Conservation (phyloP, 2,113 vertebrate genomes). For the Platichthys stellatus region DNA sequence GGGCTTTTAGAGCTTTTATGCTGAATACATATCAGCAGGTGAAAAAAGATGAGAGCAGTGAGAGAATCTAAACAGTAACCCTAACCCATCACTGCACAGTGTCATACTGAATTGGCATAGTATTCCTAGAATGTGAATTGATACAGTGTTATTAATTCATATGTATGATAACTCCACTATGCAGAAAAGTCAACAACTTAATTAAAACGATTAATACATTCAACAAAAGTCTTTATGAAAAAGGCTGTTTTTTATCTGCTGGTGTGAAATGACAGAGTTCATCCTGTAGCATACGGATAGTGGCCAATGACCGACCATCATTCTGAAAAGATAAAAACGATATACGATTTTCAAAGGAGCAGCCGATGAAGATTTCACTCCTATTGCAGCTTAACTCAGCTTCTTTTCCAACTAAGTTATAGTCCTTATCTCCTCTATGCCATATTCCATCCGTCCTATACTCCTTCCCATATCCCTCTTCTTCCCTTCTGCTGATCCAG, state of each 20-base stretch:
- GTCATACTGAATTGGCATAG: background rate
- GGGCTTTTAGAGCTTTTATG: background rate
- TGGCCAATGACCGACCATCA: background rate
- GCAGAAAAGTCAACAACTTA: too few relatives aligned
- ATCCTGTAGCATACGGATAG: background rate
- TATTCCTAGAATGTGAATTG: background rate
- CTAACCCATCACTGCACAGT: too few relatives aligned
- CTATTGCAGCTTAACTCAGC: slow-evolving; percentile 39
- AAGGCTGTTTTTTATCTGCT: too few relatives aligned
- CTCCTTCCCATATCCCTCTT: slow-evolving; percentile 28
- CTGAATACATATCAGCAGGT: background rate
- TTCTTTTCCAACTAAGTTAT: slow-evolving; percentile 55
- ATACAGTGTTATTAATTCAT: background rate
- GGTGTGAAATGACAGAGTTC: slow-evolving; percentile 4
- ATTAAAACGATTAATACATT: background rate
- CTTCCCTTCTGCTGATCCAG: slow-evolving; percentile 53
- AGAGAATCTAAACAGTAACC: background rate
- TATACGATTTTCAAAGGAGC: background rate
- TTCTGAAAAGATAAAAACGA: slow-evolving; percentile 13
- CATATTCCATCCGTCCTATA: slow-evolving; percentile 45
- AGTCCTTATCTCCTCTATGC: slow-evolving; percentile 41
- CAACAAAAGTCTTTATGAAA: background rate
- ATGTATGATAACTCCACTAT: background rate
- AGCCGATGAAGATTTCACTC: slow-evolving; percentile 27
- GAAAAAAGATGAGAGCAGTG: background rate